phyloP scores from a whole-genome alignment of 1,140 invertebrate species.

The Tetragonula clypearis region DNA sequence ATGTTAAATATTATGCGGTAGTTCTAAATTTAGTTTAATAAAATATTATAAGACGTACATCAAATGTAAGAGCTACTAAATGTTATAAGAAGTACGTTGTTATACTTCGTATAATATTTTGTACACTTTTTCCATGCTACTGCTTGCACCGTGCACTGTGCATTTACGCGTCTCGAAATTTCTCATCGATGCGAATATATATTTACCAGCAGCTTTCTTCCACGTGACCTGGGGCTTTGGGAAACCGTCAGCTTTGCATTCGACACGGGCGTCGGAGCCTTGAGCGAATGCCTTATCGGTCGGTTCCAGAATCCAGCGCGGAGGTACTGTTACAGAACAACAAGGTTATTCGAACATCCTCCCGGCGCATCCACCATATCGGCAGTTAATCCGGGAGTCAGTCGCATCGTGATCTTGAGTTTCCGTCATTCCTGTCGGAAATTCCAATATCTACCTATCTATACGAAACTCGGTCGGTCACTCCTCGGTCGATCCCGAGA shows the following conservation, averaged over 20 bases:
- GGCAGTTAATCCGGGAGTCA: slow-evolving; percentile 59
- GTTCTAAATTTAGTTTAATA: too few species aligned
- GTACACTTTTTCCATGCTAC: too few species aligned
- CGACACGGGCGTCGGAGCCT: slow-evolving; percentile 94
- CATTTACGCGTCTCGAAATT: too few species aligned
- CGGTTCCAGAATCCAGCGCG: slow-evolving; percentile 97
- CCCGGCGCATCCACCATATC: slow-evolving; percentile 6
- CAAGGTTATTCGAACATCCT: slow-evolving; percentile 42
- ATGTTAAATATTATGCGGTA: too few species aligned
- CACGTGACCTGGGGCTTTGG: slow-evolving; percentile 96
- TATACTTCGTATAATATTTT: too few species aligned
- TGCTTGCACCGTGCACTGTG: too few species aligned
- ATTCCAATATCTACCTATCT: neutral
- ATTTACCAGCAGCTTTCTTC: slow-evolving; percentile 95
- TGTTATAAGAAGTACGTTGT: too few species aligned
- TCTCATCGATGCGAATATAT: neutral
- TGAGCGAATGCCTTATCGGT: slow-evolving; percentile 97
- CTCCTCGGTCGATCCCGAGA: too few species aligned
- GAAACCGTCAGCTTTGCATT: slow-evolving; percentile 98
- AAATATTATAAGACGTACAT: too few species aligned
- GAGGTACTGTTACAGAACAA: slow-evolving; percentile 89
- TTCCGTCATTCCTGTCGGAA: neutral
- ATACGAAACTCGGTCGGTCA: too few species aligned
- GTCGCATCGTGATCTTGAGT: slow-evolving; percentile 43
- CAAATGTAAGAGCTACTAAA: too few species aligned